These are phyloP conservation scores for Ophonus ardosiacus DNA, from an alignment of 2,888 invertebrate genomes.

Conservation along the genomic window DNA sequence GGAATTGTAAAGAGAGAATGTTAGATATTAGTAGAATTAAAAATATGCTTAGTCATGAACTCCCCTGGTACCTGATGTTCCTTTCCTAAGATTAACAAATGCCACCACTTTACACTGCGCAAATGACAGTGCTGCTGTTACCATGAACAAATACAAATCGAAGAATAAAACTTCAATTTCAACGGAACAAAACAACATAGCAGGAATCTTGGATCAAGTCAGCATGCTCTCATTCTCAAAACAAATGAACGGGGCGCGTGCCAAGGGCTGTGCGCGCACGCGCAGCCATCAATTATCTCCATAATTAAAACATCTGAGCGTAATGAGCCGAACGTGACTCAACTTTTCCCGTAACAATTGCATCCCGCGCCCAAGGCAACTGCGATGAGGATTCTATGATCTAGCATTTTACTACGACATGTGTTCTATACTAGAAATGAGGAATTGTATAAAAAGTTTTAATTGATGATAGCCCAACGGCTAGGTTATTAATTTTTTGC, in stretches of 20 bases:
- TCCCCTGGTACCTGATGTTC: not conserved
- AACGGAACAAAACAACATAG: slow-evolving; percentile 3
- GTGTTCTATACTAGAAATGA: slow-evolving; percentile 36
- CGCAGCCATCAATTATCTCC: slow-evolving; percentile 71
- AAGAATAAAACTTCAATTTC: slow-evolving; percentile 17
- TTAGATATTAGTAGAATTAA: not conserved
- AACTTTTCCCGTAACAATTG: slow-evolving; percentile 68
- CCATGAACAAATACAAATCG: slow-evolving; percentile 8
- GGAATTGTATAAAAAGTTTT: slow-evolving; percentile 51
- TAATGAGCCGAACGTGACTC: slow-evolving; percentile 73
- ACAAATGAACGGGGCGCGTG: slow-evolving; percentile 44
- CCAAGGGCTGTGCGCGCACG: slow-evolving; percentile 49
- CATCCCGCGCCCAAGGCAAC: slow-evolving; percentile 33
- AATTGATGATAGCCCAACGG: slow-evolving; percentile 46
- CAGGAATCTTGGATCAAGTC: not conserved
- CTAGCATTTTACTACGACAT: slow-evolving; percentile 33
- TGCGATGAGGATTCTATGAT: slow-evolving; percentile 30
- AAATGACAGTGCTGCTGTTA: not conserved
- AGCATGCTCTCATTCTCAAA: slow-evolving; percentile 23
- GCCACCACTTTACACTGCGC: not conserved
- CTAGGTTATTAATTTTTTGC: slow-evolving; percentile 49
- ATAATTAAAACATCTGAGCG: slow-evolving; percentile 73
- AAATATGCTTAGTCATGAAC: not conserved
- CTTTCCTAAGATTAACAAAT: no score
- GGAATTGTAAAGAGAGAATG: not conserved